Evolutionary conservation across 2,888 invertebrate species (phyloP), one percentile per base, ranked within the genome.

Genomic region (Lydus trimaculatus): DNA sequence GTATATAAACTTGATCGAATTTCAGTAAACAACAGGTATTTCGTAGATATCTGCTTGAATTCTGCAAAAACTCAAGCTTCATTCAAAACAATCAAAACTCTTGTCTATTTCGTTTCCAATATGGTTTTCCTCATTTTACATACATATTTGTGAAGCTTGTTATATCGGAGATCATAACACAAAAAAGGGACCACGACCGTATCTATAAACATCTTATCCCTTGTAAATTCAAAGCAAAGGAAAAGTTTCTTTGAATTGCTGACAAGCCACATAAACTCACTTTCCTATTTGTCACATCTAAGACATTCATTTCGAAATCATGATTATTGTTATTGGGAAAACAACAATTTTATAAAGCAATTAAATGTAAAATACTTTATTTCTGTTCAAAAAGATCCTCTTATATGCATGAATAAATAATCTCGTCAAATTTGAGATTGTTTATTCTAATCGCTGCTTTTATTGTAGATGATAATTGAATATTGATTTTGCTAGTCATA

Each of bases 201-300:
- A 58, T 66, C 61, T 59, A 58, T 70, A 70, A 70, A 64, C 69
- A 63, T 69, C 66, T 69, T 69, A 69, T 39, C 31, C 61, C 36
- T 28, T 64, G 63, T 61, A 33, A 66, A 36, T 59, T 70, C 70
- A 70, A 70, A 70, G 62, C 61, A 56, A 66, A 61, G 28, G 64
- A 62, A 62, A 70, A 66, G 66, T 69, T 69, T 63, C 66, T 69
- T 69, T 65, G 63, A 63, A 65, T 63, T 43, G 20, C 56, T 63
- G 63, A 69, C 69, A 69, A 65, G 62, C 65, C n/a, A 59, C 62
- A 31, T 7, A 8, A 31, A 31, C 2, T 31, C 6, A 7, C 1
- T 31, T 31, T 5, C 7, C 31, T 4, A 4, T 28, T 28, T 4
- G 28, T 28, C 28, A 28, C 4, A 28, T 28, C 2, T 4, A 28